Conservation (phyloP, 2,797 vertebrate genomes). For the Tokudaia tokunoshimensis region DNA sequence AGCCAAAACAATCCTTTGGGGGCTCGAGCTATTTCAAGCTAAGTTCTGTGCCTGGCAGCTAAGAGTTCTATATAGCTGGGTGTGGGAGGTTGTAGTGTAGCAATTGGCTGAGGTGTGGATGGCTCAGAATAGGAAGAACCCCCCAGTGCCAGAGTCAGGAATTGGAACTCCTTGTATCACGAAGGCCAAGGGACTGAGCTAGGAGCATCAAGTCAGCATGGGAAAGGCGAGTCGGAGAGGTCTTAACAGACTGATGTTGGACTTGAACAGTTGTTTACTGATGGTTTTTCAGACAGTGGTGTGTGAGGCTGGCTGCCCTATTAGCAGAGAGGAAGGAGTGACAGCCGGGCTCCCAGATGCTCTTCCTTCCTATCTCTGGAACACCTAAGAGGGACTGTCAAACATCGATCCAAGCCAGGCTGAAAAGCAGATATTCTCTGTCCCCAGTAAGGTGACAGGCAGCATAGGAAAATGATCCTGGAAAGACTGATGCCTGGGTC, state of each 20-base stretch:
- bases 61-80: background rate
- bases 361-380: background rate
- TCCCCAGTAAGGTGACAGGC: background rate
- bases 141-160: background rate
- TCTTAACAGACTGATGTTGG: background rate
- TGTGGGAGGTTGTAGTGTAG: background rate
- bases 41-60: background rate
- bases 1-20: conserved; percentile 22
- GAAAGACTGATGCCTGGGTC: background rate
- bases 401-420: background rate
- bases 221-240: background rate
- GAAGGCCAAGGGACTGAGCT: background rate
- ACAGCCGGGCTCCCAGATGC: background rate
- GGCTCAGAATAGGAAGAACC: background rate
- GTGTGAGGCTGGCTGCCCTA: background rate
- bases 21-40: conserved; percentile 53
- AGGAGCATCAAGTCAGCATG: background rate
- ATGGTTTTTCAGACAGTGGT: background rate
- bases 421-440: background rate
- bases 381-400: background rate
- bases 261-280: background rate
- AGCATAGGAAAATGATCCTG: background rate
- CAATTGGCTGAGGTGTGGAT: background rate
- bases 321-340: background rate
- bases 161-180: background rate